Evolutionary conservation across 2,797 vertebrate species (phyloP).

Genomic region (Pipistrellus pygmaeus): DNA sequence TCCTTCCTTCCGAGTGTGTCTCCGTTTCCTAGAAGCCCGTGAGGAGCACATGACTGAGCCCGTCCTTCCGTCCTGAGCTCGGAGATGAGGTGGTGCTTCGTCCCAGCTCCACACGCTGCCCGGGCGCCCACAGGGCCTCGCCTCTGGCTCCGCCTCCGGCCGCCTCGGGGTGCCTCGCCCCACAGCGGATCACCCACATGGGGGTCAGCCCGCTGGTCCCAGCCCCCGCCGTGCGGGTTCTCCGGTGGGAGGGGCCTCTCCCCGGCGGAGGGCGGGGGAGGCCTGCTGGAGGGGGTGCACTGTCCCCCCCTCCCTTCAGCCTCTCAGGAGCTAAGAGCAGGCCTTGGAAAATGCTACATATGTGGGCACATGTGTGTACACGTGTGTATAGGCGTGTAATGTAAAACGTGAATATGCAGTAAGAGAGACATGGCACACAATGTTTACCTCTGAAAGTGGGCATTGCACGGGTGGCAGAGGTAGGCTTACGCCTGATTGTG

Average conservation of each 20-base stretch:
- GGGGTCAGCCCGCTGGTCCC: background rate
- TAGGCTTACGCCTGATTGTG: background rate
- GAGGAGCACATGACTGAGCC: background rate
- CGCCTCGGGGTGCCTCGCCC: background rate
- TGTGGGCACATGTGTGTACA: no score
- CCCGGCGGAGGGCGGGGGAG: no score
- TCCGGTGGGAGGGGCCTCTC: background rate
- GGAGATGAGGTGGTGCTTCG: background rate
- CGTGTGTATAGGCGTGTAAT: no score
- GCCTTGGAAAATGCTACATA: background rate
- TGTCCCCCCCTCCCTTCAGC: fast-evolving
- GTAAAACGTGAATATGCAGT: no score
- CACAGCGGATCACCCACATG: fast-evolving
- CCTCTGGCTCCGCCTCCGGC: background rate
- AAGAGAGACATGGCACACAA: background rate
- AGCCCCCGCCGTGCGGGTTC: fast-evolving
- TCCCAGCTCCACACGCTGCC: background rate
- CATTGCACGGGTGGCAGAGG: background rate
- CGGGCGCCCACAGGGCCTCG: fast-evolving
- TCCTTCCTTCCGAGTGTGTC: background rate
- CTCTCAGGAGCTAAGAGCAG: background rate
- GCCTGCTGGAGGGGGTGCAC: no score
- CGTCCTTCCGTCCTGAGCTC: background rate
- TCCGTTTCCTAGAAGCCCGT: background rate
- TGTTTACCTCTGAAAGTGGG: background rate